A percentile compares a stretch with the other conserved stretches of the same genome.
Conservation (phyloP, 2,888 invertebrate species). For the Abrostola tripartita region DNA sequence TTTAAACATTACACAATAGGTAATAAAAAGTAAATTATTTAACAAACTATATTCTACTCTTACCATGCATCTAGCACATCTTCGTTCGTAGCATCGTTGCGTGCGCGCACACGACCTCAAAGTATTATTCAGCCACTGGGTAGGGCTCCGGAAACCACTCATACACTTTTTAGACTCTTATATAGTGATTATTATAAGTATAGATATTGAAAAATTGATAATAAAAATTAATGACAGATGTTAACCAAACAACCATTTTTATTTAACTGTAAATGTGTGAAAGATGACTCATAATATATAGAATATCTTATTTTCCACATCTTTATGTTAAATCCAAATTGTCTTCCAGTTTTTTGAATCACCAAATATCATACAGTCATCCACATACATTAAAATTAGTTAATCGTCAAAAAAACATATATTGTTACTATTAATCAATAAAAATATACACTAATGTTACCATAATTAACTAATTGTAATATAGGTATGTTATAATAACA, state of each 20-base stretch:
- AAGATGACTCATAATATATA: background rate
- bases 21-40: constrained; percentile 21
- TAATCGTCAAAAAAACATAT: background rate
- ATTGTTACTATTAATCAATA: constrained; percentile 7
- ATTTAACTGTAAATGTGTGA: too few species aligned
- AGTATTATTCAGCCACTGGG: constrained; percentile 99
- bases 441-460: background rate
- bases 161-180: constrained; percentile 44
- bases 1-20: constrained; percentile 7
- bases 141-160: constrained; percentile 69
- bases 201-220: too few species aligned
- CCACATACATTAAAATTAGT: constrained; percentile 16
- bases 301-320: background rate
- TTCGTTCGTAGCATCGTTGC: constrained; percentile 67
- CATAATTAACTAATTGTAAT: constrained; percentile 2
- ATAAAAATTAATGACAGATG: too few species aligned
- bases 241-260: too few species aligned
- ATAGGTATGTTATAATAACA: background rate
- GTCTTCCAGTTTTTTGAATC: background rate
- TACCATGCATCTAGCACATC: constrained; percentile 74
- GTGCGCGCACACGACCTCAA: constrained; percentile 87
- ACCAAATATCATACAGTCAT: constrained; percentile 6
- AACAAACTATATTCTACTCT: constrained; percentile 67
- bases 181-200: too few species aligned
- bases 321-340: background rate